phyloP scores from a whole-genome alignment of 2,797 vertebrate species.

The Loriculus beryllinus region DNA sequence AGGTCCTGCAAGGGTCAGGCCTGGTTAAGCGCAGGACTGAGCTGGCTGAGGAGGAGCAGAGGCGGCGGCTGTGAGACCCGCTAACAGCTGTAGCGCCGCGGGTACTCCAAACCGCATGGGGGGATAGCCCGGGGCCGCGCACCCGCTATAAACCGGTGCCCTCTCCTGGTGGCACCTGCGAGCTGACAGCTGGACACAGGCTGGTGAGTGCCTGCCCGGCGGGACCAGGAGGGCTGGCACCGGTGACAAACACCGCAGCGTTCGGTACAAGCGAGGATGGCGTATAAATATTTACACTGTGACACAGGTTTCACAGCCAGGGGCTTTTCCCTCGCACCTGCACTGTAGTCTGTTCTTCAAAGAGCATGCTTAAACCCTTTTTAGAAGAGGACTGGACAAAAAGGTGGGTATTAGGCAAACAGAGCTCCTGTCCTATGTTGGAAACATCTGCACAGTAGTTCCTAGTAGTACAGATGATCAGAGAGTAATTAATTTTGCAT shows the following conservation, averaged over 20 bases:
- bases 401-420: background rate
- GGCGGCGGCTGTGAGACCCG: background rate
- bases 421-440: background rate
- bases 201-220: background rate
- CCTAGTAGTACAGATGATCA: background rate
- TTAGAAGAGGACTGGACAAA: background rate
- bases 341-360: background rate
- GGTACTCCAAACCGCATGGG: rapidly evolving
- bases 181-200: background rate
- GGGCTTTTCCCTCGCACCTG: background rate
- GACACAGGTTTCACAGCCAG: background rate
- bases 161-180: background rate
- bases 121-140: rapidly evolving
- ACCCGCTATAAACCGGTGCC: background rate
- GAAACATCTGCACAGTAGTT: background rate
- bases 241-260: background rate
- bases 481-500: background rate
- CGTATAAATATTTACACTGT: rapidly evolving
- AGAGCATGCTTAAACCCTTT: background rate
- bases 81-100: rapidly evolving
- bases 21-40: background rate
- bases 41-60: background rate
- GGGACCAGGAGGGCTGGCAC: background rate
- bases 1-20: background rate
- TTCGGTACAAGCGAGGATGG: background rate